Percentiles rank a stretch among this genome's conserved stretches.
phyloP scores from a whole-genome alignment of 2,888 invertebrate genomes.

The Drymonia ruficornis region DNA sequence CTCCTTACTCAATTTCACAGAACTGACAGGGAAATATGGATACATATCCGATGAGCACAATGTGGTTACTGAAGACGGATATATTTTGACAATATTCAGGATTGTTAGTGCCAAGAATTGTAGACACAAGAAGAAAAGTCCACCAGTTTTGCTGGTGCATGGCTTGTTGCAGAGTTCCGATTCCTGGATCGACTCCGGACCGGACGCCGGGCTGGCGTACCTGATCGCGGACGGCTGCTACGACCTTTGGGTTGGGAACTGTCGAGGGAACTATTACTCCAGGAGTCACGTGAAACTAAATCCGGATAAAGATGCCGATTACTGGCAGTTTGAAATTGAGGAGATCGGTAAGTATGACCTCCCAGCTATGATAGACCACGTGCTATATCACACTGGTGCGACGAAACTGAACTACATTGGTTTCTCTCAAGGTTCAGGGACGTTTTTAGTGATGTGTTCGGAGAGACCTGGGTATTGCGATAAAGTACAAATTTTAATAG shows the following conservation, averaged over 20 bases:
- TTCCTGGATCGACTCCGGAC: slow-evolving; percentile 64
- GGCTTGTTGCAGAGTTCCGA: slow-evolving; percentile 65
- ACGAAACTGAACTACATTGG: slow-evolving; percentile 50
- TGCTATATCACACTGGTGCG: slow-evolving; percentile 45
- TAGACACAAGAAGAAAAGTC: slow-evolving; percentile 25
- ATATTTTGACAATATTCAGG: slow-evolving; percentile 58
- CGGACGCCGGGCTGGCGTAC: slow-evolving; percentile 38
- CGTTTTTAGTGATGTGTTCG: slow-evolving; percentile 85
- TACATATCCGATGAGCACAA: slow-evolving; percentile 58
- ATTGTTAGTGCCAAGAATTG: slow-evolving; percentile 51
- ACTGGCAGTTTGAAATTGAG: slow-evolving; percentile 70
- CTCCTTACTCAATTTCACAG: slow-evolving; percentile 54
- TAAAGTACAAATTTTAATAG: slow-evolving; percentile 85
- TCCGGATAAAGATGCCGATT: slow-evolving; percentile 46
- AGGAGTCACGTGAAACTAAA: slow-evolving; percentile 66
- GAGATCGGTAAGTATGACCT: slow-evolving; percentile 86
- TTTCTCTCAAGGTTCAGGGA: slow-evolving; percentile 45
- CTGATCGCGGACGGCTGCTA: slow-evolving; percentile 33
- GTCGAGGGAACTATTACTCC: slow-evolving; percentile 75
- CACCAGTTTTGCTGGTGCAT: slow-evolving; percentile 67
- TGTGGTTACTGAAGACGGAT: slow-evolving; percentile 64
- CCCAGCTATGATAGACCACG: slow-evolving; percentile 83
- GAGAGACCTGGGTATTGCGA: slow-evolving; percentile 86
- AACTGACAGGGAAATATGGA: slow-evolving; percentile 48
- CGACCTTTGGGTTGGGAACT: slow-evolving; percentile 55